Evolutionary conservation across 2,113 vertebrate genomes (phyloP), one percentile per base, ranked within the genome.

Genomic region (Gopherus flavomarginatus): DNA sequence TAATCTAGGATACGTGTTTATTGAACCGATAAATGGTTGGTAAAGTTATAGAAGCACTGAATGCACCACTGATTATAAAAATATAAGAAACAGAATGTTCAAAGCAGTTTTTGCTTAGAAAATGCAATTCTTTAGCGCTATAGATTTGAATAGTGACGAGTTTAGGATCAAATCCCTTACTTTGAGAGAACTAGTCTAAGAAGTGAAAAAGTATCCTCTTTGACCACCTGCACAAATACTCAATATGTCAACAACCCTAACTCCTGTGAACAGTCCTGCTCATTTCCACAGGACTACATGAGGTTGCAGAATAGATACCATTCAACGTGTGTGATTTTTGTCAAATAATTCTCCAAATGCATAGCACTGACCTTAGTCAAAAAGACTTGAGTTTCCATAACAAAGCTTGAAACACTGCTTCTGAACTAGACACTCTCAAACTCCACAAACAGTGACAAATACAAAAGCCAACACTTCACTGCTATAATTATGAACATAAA

Each of bases 401-500:
- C 29, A 91, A 92, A 95, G 49, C 56, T 94, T 72, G 90, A 90
- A 87, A 21, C 24, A 6, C 56, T 92, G 19, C 59, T 89, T 52
- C 72, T 83, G 90, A 96, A 90, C 42, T 87, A 90, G 95, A 86
- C 53, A 91, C 22, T 35, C 29, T 91, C 83, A 54, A 47, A 47
- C 44, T 47, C 44, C 42, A 47, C 44, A 42, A 38, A 75, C n/a
- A 47, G 24, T 26, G 24, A 44, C 38, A 24, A 44, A 83, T 1
- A 4, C 13, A 80, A 1, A 14, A 90, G 82, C 88, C 4, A 52
- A 26, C 92, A 62, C 69, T 53, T 47, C 29, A 50, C 26, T 53
- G n/a, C 62, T 52, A 3, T 84, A 93, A 83, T 79, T 50, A 80
- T 14, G 31, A 35, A 83, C 26, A 75, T 57, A 91, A 83, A 53